A percentile compares a stretch with the other conserved stretches of the same genome.
These are phyloP conservation scores for Neoarius graeffei DNA, from an alignment of 2,113 vertebrate species.

Conservation along the genomic window DNA sequence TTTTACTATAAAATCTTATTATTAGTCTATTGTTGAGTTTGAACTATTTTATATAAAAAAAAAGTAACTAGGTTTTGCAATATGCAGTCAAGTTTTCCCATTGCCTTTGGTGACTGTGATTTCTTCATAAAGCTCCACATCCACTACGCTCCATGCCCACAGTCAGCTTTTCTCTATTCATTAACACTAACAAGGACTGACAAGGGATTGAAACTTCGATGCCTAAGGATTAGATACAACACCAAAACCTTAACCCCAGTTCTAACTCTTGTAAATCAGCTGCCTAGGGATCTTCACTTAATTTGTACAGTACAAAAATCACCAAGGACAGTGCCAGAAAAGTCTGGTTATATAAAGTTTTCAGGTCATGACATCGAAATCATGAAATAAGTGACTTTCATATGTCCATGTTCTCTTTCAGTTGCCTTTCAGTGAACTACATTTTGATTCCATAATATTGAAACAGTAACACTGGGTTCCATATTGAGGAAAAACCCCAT, in stretches of 20 bases:
- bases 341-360: background rate
- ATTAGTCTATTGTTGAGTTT: too few relatives aligned
- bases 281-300: conserved; percentile 14
- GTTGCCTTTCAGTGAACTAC: background rate
- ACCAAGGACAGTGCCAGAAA: background rate
- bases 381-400: background rate
- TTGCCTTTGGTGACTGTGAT: conserved; percentile 14
- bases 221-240: conserved; percentile 37
- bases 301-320: conserved; percentile 22
- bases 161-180: conserved; percentile 46
- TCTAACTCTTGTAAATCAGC: conserved; percentile 42
- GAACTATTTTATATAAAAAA: background rate
- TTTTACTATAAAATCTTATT: background rate
- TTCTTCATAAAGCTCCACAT: conserved; percentile 12
- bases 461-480: background rate
- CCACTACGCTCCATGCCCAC: conserved; percentile 18
- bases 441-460: background rate
- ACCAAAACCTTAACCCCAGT: conserved; percentile 36
- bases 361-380: background rate
- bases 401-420: background rate
- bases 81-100: background rate
- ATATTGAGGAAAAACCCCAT: background rate
- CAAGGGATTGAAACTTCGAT: conserved; percentile 42
- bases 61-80: background rate
- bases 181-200: conserved; percentile 45